Percentiles rank a stretch among this genome's conserved stretches.
Conservation (phyloP, 2,797 vertebrate species). For the Paratrypauchen microcephalus region DNA sequence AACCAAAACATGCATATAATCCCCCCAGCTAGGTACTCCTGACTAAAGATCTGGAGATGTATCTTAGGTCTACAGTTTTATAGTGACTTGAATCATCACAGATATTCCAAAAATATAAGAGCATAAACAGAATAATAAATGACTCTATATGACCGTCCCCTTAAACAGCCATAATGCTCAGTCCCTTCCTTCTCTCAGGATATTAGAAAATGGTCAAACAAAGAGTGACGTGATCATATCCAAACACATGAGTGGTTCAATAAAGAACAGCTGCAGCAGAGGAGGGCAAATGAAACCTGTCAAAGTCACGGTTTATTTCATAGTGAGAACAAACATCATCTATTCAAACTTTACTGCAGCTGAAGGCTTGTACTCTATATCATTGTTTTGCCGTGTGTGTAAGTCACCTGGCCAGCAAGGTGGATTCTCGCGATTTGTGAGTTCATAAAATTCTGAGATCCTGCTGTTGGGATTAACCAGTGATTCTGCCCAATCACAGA, state of each 20-base stretch:
- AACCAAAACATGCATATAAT: not conserved
- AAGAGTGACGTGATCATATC: conserved; percentile 5
- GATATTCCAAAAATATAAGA: not conserved
- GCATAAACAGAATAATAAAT: not conserved
- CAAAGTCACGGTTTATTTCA: not conserved
- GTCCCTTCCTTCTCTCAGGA: not conserved
- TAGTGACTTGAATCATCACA: not conserved
- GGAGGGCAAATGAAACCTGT: not conserved
- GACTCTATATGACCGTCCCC: not conserved
- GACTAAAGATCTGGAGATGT: not conserved
- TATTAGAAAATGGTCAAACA: conserved; percentile 5
- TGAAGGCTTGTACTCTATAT: not conserved
- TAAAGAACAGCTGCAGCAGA: not conserved
- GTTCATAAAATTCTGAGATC: too few relatives aligned
- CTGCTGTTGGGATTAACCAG: too few relatives aligned
- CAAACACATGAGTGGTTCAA: not conserved
- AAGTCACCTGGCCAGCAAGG: not conserved
- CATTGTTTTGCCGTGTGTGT: not conserved
- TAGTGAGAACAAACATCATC: not conserved
- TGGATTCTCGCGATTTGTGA: too few relatives aligned
- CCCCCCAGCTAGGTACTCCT: not conserved
- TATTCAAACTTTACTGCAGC: not conserved
- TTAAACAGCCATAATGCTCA: not conserved
- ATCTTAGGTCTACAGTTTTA: too few relatives aligned
- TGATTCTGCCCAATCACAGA: too few relatives aligned